Conservation (phyloP, 2,888 invertebrate species). For the Pyrgus malvae region DNA sequence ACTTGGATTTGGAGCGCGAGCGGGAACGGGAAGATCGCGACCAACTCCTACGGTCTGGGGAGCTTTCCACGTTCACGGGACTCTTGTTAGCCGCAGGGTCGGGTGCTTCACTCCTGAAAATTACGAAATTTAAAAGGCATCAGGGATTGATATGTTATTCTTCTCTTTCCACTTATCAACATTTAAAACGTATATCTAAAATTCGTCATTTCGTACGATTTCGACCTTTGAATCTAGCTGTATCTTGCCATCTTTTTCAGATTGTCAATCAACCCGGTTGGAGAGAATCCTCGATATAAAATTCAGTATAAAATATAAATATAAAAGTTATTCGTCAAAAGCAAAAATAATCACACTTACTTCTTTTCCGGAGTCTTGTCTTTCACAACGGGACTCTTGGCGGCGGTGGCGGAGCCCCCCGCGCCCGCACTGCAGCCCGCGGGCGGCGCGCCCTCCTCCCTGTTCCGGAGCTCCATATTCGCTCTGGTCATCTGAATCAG, state of each 20-base stretch:
- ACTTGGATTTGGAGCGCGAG: constrained; percentile 41
- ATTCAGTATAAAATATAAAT: too few species aligned
- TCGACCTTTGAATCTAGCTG: too few species aligned
- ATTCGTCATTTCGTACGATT: too few species aligned
- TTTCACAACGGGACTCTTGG: constrained; percentile 5
- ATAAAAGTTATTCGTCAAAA: too few species aligned
- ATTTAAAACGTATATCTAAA: too few species aligned
- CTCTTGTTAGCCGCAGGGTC: constrained; percentile 39
- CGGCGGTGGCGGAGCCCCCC: neutral
- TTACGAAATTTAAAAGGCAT: too few species aligned
- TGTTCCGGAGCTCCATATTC: constrained; percentile 48
- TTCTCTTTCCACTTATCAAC: too few species aligned
- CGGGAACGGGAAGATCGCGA: constrained; percentile 54
- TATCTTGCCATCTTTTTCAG: too few species aligned
- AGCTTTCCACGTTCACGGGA: constrained; percentile 47
- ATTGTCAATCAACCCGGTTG: too few species aligned
- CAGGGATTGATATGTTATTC: too few species aligned
- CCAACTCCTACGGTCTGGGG: constrained; percentile 55
- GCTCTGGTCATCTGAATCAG: constrained; percentile 88
- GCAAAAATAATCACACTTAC: neutral
- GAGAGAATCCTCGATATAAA: too few species aligned
- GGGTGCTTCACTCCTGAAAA: neutral
- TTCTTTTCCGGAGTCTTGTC: constrained; percentile 35
- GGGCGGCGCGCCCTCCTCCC: constrained; percentile 46
- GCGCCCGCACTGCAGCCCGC: constrained; percentile 3